Base-by-base conservation (phyloP, 2,888 invertebrate genomes). In the Xylocampa areola region DNA sequence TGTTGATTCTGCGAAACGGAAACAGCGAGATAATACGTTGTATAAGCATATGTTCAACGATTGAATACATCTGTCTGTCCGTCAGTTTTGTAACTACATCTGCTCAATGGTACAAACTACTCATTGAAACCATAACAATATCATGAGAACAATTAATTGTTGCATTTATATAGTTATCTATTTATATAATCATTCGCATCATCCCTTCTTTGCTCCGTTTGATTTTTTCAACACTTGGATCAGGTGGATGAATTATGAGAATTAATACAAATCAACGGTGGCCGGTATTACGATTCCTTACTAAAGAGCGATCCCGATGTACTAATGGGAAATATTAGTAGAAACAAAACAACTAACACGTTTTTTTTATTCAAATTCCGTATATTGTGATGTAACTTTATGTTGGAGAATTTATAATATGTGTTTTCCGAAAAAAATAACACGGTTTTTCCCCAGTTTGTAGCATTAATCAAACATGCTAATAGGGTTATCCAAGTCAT, bases 1-100 rank as follows among this genome's bases (percentile, higher is more conserved):
- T 61, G 55, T 49, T 53, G 50, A 53, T 79, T 83, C 80, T 75
- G 60, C 52, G 76, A 80, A 82, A 79, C 74, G 73, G 77, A 83
- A 81, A 72, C 69, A 6, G 23, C 44, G 69, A 69, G 70, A 77
- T 77, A 59, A 63, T 61, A 54, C 47, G 54, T 79, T 70, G 70
- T 68, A 73, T 64, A 76, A 76, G 65, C 50, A 55, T 73, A 65
- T 54, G 41, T 73, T 55, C 37, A 55, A 48, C 25, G 36, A 51
- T 52, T 62, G 50, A 47, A 70, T 53, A 36, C 32, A 39, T 37
- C 44, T 47, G 55, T 58, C 60, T 27, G 32, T 29, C 29, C 0
- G 32, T 40, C 27, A 37, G 49, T 44, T n/a, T 64, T 63, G 47
- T 67, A 53, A 37, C 74, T 47, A 57, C 50, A 66, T 43, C 13